Base-by-base conservation (phyloP, 2,797 vertebrate genomes). In the Pipistrellus pipistrellus region DNA sequence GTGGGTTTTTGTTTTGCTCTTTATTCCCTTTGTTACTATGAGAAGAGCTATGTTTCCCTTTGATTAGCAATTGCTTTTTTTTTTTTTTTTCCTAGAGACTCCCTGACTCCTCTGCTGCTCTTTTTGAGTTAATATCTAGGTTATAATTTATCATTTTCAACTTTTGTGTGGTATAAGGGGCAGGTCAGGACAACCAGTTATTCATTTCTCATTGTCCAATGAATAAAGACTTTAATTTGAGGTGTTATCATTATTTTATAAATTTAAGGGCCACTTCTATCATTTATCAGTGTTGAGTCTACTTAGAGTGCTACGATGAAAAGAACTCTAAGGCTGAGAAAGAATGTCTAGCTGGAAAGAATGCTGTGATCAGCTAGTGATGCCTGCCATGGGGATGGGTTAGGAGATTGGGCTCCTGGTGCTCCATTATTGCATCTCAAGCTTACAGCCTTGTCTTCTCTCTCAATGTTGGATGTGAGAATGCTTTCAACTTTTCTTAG, bases 41-140 rank as follows among this genome's bases (percentile, higher is more conserved):
- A 72, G 10, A 25, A 88, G 44, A 66, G 30, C 17, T 41, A 8
- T 30, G 32, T 71, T 55, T 94, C 72, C 57, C 68, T 68, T n/a
- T 81, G 66, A 23, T 59, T 27, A 84, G 46, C 7, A 46, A 48
- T 59, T 46, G 7, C 7, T 64, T 93, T 89, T 89, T 7, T 64
- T 89, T 89, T 7, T 64, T 93, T 89, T 89, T 85, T 23, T 13
- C 84, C 9, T 68, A n/a, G 48, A 76, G 15, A 73, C 35, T 17
- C 7, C 11, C 18, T 23, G 51, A 44, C 80, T 71, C 66, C 9
- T n/a, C 0, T 23, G 20, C 41, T 71, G 6, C 11, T 88, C 30
- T 76, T 91, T 85, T 62, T 83, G 41, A 81, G 25, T 62, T 72
- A 59, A 35, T 77, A 8, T 66, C 20, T 64, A 62, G 6, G 18